Evolutionary conservation across 1,140 invertebrate genomes (phyloP).

Genomic region (Zaprionus lachaisei): DNA sequence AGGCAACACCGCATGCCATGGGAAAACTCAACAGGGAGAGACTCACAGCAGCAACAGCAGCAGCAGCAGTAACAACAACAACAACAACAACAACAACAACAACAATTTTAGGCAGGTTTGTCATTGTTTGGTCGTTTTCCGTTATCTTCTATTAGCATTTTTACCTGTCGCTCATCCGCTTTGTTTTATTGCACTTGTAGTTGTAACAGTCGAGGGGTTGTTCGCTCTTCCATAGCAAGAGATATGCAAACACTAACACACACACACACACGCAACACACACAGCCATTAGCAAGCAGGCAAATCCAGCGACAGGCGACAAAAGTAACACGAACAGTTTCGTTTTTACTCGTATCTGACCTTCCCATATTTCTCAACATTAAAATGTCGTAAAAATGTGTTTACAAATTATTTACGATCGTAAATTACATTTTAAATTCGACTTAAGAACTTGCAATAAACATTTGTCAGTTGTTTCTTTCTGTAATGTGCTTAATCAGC

Average conservation of each 20-base stretch:
- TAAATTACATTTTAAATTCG: background rate
- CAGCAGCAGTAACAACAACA: conserved; percentile 4
- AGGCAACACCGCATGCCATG: conserved; percentile 37
- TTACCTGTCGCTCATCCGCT: conserved; percentile 66
- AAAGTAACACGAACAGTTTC: conserved; percentile 34
- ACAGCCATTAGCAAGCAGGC: conserved; percentile 21
- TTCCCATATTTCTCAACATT: background rate
- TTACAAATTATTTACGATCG: conserved; percentile 8
- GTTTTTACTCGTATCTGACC: conserved; percentile 6
- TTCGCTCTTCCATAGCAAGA: conserved; percentile 18
- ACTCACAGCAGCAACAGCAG: conserved; percentile 20
- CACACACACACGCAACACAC: conserved; percentile 6
- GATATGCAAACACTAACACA: conserved; percentile 33
- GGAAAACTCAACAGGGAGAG: conserved; percentile 46
- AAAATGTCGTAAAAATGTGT: conserved; percentile 3
- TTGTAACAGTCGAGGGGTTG: conserved; percentile 40
- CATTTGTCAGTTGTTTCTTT: background rate
- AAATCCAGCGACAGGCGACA: conserved; percentile 40
- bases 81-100: conserved; percentile 18
- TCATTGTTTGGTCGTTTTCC: conserved; percentile 37
- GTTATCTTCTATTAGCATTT: conserved; percentile 58
- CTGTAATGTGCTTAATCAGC: background rate
- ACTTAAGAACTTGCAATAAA: background rate
- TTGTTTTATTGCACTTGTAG: conserved; percentile 34
- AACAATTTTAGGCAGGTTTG: conserved; percentile 34